These are phyloP conservation scores for Colistium nudipinnis DNA, from an alignment of 2,113 vertebrate genomes.

Conservation along the genomic window DNA sequence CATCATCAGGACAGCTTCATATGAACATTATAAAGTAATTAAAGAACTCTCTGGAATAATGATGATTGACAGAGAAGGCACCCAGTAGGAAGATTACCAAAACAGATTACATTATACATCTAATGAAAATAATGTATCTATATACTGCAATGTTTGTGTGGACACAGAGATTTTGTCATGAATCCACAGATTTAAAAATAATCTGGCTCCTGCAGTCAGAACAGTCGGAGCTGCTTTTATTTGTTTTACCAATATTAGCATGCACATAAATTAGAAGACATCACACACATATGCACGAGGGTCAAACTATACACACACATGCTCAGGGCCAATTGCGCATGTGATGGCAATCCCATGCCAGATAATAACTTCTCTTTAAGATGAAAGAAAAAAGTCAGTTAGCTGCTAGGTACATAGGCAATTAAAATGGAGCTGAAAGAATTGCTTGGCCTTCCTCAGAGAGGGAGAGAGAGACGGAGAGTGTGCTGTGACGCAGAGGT, in stretches of 20 bases:
- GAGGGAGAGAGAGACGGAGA: constrained; percentile 13
- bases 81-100: neutral
- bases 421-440: constrained; percentile 50
- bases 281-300: neutral
- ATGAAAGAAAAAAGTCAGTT: constrained; percentile 35
- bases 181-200: neutral
- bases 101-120: neutral
- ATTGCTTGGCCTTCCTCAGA: constrained; percentile 24
- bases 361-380: constrained; percentile 22
- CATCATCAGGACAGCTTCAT: too few relatives aligned
- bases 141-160: too few relatives aligned
- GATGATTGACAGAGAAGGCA: too few relatives aligned
- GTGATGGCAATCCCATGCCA: neutral
- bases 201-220: neutral
- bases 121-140: neutral
- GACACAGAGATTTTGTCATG: neutral
- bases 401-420: constrained; percentile 52
- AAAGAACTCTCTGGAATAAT: too few relatives aligned
- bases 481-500: neutral
- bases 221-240: constrained; percentile 1
- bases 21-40: too few relatives aligned
- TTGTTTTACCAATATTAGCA: constrained; percentile 32
- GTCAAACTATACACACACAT: constrained; percentile 23
- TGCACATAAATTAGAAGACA: constrained; percentile 16
- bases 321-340: constrained; percentile 18